phyloP scores from a whole-genome alignment of 2,113 vertebrate species.

The Zootoca vivipara region DNA sequence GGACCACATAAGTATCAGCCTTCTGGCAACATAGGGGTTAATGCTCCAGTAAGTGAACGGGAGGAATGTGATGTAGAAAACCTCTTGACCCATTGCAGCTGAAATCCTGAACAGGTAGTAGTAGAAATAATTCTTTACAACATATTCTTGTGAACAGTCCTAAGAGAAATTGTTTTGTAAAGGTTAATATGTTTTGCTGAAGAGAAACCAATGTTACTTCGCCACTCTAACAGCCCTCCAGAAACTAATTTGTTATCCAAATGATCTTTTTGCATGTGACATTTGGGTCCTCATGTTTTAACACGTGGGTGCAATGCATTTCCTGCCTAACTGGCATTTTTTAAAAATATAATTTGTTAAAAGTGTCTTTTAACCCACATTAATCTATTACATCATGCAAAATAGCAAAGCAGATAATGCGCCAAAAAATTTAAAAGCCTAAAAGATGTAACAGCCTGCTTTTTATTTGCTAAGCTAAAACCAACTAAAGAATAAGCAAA shows the following conservation, averaged over 20 bases:
- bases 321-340: too few relatives aligned
- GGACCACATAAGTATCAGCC: conserved; percentile 90
- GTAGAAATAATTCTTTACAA: conserved; percentile 89
- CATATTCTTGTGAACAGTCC: conserved; percentile 73
- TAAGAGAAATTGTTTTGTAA: conserved; percentile 65
- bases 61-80: conserved; percentile 95
- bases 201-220: neutral
- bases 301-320: too few relatives aligned
- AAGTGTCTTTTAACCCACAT: too few relatives aligned
- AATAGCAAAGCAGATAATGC: too few relatives aligned
- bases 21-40: conserved; percentile 88
- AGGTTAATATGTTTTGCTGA: neutral
- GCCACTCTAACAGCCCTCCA: neutral
- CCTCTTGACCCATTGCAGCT: conserved; percentile 87
- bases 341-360: too few relatives aligned
- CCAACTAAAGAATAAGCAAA: neutral
- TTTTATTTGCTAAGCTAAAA: neutral
- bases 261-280: neutral
- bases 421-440: too few relatives aligned
- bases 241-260: neutral
- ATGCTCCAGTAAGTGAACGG: conserved; percentile 92
- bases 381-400: too few relatives aligned
- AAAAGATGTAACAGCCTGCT: too few relatives aligned
- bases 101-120: conserved; percentile 91
- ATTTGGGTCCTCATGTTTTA: neutral